phyloP scores from a whole-genome alignment of 1,140 invertebrate species.

The Pseudomyrmex flavicornis region DNA sequence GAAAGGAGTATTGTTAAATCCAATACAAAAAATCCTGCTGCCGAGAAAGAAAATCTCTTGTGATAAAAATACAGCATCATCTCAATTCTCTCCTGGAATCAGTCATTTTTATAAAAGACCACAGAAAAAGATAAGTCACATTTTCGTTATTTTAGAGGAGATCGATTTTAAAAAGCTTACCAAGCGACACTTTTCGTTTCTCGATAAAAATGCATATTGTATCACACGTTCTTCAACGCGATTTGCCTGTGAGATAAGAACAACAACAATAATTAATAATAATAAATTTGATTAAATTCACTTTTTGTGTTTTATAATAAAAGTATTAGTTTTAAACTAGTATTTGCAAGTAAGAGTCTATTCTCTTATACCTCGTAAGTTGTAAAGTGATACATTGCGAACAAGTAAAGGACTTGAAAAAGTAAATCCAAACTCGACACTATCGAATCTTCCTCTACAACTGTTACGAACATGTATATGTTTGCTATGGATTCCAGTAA shows the following conservation, averaged over 20 bases:
- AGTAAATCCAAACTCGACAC: not conserved
- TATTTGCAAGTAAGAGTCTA: not conserved
- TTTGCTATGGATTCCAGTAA: not conserved
- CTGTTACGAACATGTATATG: not conserved
- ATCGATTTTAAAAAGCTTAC: not conserved
- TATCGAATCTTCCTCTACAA: not conserved
- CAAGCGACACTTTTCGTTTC: conserved; percentile 9
- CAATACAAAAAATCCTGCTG: conserved; percentile 14
- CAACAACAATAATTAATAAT: not conserved
- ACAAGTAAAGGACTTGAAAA: conserved; percentile 9
- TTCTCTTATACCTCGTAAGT: conserved; percentile 18
- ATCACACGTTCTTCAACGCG: conserved; percentile 14
- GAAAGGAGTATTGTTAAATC: conserved; percentile 15
- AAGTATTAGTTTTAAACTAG: not conserved
- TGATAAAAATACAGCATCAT: conserved; percentile 52
- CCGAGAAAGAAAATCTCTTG: conserved; percentile 26
- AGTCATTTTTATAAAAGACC: not conserved
- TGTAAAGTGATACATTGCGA: conserved; percentile 12
- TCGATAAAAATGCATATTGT: conserved; percentile 10
- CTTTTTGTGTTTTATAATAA: not conserved
- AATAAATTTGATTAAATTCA: not conserved
- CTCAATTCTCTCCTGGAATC: conserved; percentile 24
- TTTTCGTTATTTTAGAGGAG: too few relatives aligned
- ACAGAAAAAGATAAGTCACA: too few relatives aligned
- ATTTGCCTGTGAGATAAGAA: conserved; percentile 21